These are phyloP conservation scores for Papilio aristodemus DNA, from an alignment of 1,140 invertebrate species.

Conservation along the genomic window DNA sequence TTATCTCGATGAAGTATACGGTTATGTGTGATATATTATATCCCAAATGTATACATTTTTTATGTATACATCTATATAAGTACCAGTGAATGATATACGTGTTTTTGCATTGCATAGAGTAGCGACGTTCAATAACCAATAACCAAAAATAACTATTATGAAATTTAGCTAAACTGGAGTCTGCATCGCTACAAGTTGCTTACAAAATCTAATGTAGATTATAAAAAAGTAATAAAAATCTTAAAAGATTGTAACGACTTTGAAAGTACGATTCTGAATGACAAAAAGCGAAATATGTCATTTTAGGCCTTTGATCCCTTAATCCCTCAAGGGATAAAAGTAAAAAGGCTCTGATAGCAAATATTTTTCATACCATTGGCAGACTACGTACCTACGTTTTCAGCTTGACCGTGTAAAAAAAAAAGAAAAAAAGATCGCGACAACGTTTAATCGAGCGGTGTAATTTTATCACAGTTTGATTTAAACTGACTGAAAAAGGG, in stretches of 20 bases:
- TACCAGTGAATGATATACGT: too few relatives aligned
- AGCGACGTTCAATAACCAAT: too few relatives aligned
- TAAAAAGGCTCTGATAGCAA: slow-evolving; percentile 22
- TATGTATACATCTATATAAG: too few relatives aligned
- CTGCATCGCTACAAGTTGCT: too few relatives aligned
- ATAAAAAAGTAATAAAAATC: slow-evolving; percentile 8
- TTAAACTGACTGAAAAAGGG: too few relatives aligned
- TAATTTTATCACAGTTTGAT: background rate
- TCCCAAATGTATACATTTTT: too few relatives aligned
- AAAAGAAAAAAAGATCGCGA: slow-evolving; percentile 1
- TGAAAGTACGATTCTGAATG: background rate
- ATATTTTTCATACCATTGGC: slow-evolving; percentile 23
- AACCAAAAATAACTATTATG: too few relatives aligned
- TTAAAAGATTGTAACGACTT: background rate
- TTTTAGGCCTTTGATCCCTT: slow-evolving; percentile 25
- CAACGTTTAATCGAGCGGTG: background rate
- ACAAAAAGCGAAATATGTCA: slow-evolving; percentile 18
- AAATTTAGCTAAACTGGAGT: too few relatives aligned
- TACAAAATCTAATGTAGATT: background rate
- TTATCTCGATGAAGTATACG: too few relatives aligned
- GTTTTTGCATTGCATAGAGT: too few relatives aligned
- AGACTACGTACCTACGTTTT: slow-evolving; percentile 13
- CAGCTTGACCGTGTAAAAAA: slow-evolving; percentile 20
- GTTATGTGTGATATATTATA: too few relatives aligned
- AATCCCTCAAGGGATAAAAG: slow-evolving; percentile 19